phyloP scores from a whole-genome alignment of 35 echinoderm and acorn worm genomes.

The Amphiura filiformis region DNA sequence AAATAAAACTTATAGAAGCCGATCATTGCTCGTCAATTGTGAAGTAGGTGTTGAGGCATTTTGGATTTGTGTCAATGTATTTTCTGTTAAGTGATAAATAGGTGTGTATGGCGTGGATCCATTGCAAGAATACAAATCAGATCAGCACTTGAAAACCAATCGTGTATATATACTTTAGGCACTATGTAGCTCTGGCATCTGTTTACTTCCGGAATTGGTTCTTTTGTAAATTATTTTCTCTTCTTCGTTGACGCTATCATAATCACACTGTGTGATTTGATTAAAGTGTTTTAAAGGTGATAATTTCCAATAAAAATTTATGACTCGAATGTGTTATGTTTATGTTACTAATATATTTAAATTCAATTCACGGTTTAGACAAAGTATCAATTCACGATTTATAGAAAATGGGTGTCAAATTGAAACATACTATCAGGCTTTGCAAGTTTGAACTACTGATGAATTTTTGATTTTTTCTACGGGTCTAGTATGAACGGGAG shows the following conservation, averaged over 20 bases:
- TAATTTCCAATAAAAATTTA: neutral
- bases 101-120: neutral
- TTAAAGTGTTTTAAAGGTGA: too few species aligned
- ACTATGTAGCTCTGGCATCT: neutral
- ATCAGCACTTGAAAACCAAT: neutral
- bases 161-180: neutral
- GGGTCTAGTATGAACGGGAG: too few species aligned
- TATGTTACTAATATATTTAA: too few species aligned
- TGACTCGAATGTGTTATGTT: too few species aligned
- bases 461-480: too few species aligned
- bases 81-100: conserved; percentile 12
- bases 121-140: neutral
- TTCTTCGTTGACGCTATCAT: neutral
- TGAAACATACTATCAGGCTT: too few species aligned
- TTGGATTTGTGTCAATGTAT: conserved; percentile 2
- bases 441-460: too few species aligned
- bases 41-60: conserved; percentile 1
- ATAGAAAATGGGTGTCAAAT: too few species aligned
- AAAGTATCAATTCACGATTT: too few species aligned
- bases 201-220: neutral
- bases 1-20: neutral
- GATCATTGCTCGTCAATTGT: neutral
- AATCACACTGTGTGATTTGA: too few species aligned
- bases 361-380: too few species aligned
- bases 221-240: neutral